phyloP scores from a whole-genome alignment of 2,113 vertebrate species.

The Ctenodactylus gundi region DNA sequence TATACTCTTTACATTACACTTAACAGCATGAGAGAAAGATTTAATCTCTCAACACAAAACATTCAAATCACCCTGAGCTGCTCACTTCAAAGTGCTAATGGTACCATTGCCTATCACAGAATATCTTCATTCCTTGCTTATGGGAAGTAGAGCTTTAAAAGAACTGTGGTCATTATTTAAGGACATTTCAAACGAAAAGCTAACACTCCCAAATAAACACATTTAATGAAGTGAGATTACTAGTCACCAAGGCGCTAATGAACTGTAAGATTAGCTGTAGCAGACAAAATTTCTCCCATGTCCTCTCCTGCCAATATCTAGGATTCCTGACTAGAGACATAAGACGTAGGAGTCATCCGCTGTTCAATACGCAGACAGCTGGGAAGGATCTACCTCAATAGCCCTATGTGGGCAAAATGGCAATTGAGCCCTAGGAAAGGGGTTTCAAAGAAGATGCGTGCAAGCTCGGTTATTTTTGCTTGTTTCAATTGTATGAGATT shows the following conservation, averaged over 20 bases:
- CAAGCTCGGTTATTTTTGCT: not conserved
- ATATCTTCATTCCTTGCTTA: slow-evolving; percentile 46
- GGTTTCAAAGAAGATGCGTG: slow-evolving; percentile 40
- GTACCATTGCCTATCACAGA: slow-evolving; percentile 30
- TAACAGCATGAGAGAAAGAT: slow-evolving; percentile 57
- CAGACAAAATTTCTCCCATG: slow-evolving; percentile 72
- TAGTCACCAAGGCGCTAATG: slow-evolving; percentile 78
- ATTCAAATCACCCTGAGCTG: slow-evolving; percentile 61
- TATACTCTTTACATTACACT: slow-evolving; percentile 66
- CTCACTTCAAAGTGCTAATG: slow-evolving; percentile 61
- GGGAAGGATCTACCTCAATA: not conserved
- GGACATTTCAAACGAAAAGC: slow-evolving; percentile 70
- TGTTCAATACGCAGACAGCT: slow-evolving; percentile 61
- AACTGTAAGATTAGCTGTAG: slow-evolving; percentile 73
- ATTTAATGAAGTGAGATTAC: slow-evolving; percentile 80
- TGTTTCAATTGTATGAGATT: not conserved
- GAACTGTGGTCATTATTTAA: slow-evolving; percentile 65
- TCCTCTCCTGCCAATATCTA: slow-evolving; percentile 72
- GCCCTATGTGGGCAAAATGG: slow-evolving; percentile 47
- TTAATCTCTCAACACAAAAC: slow-evolving; percentile 73
- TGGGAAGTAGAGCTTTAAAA: slow-evolving; percentile 47
- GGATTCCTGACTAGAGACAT: slow-evolving; percentile 68
- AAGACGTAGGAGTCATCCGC: slow-evolving; percentile 60
- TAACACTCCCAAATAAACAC: slow-evolving; percentile 78
- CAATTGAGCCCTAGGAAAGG: slow-evolving; percentile 63